Percentiles rank a stretch among this genome's conserved stretches.
phyloP scores from a whole-genome alignment of 2,797 vertebrate species.

The Dermochelys coriacea region DNA sequence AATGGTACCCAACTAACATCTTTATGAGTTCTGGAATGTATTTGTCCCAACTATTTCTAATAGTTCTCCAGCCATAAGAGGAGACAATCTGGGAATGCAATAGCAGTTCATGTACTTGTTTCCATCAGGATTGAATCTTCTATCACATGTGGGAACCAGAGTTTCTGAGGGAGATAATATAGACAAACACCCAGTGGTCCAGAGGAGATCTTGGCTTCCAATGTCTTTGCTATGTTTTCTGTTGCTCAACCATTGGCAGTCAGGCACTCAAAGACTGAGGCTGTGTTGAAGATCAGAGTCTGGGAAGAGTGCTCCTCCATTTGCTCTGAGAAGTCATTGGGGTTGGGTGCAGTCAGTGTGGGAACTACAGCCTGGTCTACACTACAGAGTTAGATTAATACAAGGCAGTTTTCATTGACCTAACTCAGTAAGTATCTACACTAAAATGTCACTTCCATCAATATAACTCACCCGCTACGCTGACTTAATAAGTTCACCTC shows the following conservation, averaged over 20 bases:
- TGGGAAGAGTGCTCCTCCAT: neutral
- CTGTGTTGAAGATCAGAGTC: neutral
- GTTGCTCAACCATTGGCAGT: neutral
- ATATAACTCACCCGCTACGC: too few relatives aligned
- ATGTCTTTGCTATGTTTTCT: neutral
- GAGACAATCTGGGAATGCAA: neutral
- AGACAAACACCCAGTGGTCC: neutral
- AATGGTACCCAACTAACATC: too few relatives aligned
- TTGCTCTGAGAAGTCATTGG: neutral
- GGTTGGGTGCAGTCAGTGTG: neutral
- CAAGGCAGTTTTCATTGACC: too few relatives aligned
- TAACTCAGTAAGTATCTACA: too few relatives aligned
- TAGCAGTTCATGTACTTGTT: neutral
- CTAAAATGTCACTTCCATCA: too few relatives aligned
- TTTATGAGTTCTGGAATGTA: too few relatives aligned
- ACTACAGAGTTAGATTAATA: too few relatives aligned
- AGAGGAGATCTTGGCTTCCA: neutral
- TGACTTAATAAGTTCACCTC: too few relatives aligned
- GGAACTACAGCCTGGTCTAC: neutral
- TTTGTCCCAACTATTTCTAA: neutral
- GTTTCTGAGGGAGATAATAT: neutral
- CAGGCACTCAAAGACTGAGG: neutral
- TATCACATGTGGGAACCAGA: accelerated
- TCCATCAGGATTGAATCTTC: neutral
- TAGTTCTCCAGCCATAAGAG: neutral